A percentile compares a stretch with the other conserved stretches of the same genome.
phyloP scores from a whole-genome alignment of 2,113 vertebrate species.

The Thalassoma bifasciatum region DNA sequence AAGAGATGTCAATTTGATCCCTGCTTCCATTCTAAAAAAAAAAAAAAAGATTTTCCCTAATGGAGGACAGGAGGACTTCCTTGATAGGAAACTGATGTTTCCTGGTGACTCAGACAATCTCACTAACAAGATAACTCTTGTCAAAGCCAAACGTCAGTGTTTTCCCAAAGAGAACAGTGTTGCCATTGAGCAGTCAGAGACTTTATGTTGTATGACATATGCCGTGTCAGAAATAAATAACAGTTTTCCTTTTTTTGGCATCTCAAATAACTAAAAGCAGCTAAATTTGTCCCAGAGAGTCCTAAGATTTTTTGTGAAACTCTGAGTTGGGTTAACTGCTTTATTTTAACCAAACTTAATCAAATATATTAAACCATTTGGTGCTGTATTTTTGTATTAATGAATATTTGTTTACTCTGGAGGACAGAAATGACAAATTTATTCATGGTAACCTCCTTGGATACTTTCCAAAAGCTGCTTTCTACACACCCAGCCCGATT shows the following conservation, averaged over 20 bases:
- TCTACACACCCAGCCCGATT: constrained; percentile 48
- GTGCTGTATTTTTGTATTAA: constrained; percentile 41
- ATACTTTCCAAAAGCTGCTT: constrained; percentile 43
- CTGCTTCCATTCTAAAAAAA: constrained; percentile 17
- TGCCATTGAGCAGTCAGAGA: too few relatives aligned
- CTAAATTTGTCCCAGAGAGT: background rate
- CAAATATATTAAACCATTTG: constrained; percentile 32
- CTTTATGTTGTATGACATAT: background rate
- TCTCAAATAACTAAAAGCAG: background rate
- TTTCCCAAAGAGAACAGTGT: background rate
- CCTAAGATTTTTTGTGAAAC: too few relatives aligned
- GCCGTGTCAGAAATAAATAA: background rate
- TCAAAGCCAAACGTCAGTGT: background rate
- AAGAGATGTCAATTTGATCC: too few relatives aligned
- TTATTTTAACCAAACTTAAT: background rate
- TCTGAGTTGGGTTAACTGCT: background rate
- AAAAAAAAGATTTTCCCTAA: constrained; percentile 28
- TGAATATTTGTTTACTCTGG: constrained; percentile 43
- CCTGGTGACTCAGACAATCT: constrained; percentile 36
- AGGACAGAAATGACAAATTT: constrained; percentile 39
- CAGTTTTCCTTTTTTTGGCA: background rate
- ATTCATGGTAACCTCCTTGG: constrained; percentile 36
- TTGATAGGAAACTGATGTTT: constrained; percentile 50
- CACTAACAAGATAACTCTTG: constrained; percentile 1
- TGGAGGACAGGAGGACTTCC: constrained; percentile 54